phyloP scores from a whole-genome alignment of 2,888 invertebrate genomes.

The Nezara viridula region DNA sequence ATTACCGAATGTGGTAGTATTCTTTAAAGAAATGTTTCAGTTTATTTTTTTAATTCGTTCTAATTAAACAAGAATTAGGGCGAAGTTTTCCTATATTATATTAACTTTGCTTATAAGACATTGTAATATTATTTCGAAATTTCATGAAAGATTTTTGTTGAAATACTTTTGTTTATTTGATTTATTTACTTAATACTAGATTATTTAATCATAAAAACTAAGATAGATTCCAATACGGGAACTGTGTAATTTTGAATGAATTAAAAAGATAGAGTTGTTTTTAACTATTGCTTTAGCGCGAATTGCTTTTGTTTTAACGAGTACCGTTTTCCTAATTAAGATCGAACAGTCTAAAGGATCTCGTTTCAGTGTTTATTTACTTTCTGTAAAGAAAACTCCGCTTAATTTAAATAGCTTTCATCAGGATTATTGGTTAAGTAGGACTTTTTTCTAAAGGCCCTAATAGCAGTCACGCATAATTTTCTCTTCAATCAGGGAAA shows the following conservation, averaged over 20 bases:
- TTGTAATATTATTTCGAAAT: too few relatives aligned
- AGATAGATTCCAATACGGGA: background rate
- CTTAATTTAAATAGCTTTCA: background rate
- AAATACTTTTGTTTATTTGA: background rate
- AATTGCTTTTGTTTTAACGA: background rate
- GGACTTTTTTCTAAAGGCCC: background rate
- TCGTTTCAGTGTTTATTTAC: background rate
- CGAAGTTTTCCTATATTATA: too few relatives aligned
- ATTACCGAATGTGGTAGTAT: too few relatives aligned
- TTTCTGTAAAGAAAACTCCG: background rate
- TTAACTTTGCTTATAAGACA: background rate
- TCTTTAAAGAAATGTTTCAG: too few relatives aligned
- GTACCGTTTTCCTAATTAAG: background rate
- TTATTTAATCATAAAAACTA: background rate
- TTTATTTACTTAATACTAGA: background rate
- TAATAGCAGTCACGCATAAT: background rate
- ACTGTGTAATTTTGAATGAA: background rate
- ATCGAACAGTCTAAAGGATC: background rate
- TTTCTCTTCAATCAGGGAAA: background rate
- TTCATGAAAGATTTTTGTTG: too few relatives aligned
- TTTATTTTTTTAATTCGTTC: too few relatives aligned
- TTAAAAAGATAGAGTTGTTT: too few relatives aligned
- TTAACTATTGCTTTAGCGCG: too few relatives aligned
- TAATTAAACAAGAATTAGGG: too few relatives aligned
- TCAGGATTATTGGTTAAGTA: background rate